phyloP scores from a whole-genome alignment of 2,113 vertebrate genomes.

The Nestor notabilis region DNA sequence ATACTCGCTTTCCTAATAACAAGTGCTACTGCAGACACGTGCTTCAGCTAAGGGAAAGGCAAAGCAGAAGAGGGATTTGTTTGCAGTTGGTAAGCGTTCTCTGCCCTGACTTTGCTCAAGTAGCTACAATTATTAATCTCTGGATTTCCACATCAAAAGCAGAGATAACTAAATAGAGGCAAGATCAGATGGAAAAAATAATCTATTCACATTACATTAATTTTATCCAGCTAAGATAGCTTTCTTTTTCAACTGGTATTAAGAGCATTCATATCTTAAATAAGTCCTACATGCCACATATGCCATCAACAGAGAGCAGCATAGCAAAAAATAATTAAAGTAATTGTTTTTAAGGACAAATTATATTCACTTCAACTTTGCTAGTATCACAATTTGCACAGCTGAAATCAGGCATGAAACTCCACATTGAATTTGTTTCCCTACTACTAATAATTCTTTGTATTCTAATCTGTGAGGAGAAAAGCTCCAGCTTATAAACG shows the following conservation, averaged over 20 bases:
- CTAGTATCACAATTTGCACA: background rate
- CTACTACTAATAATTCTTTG: background rate
- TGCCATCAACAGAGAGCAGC: background rate
- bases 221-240: background rate
- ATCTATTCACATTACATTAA: background rate
- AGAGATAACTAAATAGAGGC: conserved; percentile 9
- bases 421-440: background rate
- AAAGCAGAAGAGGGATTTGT: background rate
- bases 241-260: background rate
- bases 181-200: conserved; percentile 7
- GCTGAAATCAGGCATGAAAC: background rate
- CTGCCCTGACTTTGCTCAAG: background rate
- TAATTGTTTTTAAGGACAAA: conserved; percentile 34
- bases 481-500: background rate
- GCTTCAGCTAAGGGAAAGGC: fast-evolving
- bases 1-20: background rate
- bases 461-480: background rate
- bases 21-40: background rate
- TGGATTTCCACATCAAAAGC: conserved; percentile 22
- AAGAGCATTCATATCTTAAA: background rate
- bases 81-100: background rate
- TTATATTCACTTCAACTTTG: background rate
- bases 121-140: conserved; percentile 6
- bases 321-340: conserved; percentile 12
- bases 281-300: background rate